Base-by-base conservation (phyloP, 2,797 vertebrate species). In the Pterois miles region DNA sequence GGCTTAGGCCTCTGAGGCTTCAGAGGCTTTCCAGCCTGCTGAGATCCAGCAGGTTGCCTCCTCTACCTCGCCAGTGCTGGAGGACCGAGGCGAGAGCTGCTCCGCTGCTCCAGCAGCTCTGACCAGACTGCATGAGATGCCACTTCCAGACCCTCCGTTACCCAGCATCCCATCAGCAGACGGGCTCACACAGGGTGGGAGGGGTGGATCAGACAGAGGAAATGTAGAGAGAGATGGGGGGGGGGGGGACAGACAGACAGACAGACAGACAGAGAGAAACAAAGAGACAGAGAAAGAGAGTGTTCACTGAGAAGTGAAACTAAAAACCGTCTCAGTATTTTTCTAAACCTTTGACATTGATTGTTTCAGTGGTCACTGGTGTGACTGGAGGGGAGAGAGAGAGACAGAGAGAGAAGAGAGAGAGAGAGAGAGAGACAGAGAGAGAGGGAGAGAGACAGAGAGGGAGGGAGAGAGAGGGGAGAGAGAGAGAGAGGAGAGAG, bases 321-420 rank as follows among this genome's bases (percentile, higher is more conserved):
- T 64, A 65, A 68, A 91, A 77, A 90, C 71, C 57, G 69, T 84
- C 82, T 79, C 25, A 80, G 74, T 94, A 90, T 94, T 93, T 91
- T 93, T 93, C 80, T 93, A 91, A 93, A 94, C 88, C 88, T 92
- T 88, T 86, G 82, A 89, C 81, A 83, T 75, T 79, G 86, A 92
- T 93, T 92, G 88, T 92, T 92, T 85, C 80, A 80, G 86, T 84
- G 85, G 86, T 90, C 63, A 54, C 76, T 83, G 72, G 85, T 83
- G 83, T 43, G 64, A 81, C 74, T 52, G 34, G 13, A 16, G 40
- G 40, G 11, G 16, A 43, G 9, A 8, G 33, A 34, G 33, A 33
- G 31, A 33, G 31, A 33, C 4, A 33, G 40, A 43, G 40, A 43
- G 65, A 59, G 68, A 8, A 68, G 43, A 50, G 54, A 43, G 43